Evolutionary conservation across 1,140 invertebrate genomes (phyloP), one percentile per base, ranked within the genome.

Genomic region (Drosophila seguyi): DNA sequence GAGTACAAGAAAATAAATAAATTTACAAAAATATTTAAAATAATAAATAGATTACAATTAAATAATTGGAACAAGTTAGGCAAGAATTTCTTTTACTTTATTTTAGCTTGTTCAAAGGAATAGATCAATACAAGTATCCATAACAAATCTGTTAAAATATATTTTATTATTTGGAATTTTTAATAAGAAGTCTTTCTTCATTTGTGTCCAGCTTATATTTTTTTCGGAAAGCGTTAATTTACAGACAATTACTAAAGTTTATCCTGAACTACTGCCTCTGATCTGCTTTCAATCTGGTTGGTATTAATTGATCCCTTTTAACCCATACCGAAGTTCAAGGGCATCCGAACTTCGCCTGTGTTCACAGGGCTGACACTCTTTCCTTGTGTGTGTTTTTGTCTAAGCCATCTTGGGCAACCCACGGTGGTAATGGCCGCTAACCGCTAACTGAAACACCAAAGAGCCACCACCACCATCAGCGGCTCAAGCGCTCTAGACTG

Each of bases 401-500:
- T 72, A 59, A 36, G 52, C 68, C 68, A 72, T 72, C 66, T 72
- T 72, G 52, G 68, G 68, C 67, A 71, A 58, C 66, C 52, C 66
- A 47, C 52, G 68, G 55, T 55, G 62, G 53, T 68, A 77, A 77
- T 77, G 74, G 74, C 74, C 73, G 60, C 66, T 71, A 71, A 69
- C 52, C 60, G 52, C 72, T 62, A 39, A 66, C 67, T 29, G 42
- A 72, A 72, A 29, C 44, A 36, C 53, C 52, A 72, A 11, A 50
- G n/a, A 58, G 20, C 42, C n/a, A n/a, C n/a, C 67, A 72, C 42
- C 52, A 71, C 42, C 66, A 71, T 34, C 68, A 71, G 71, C 34
- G 16, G 45, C 39, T 47, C 74, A 62, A 81, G 82, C 81, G 81
- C 81, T 81, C 73, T 78, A 81, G 59, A 85, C 77, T 82, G 62